Percentiles rank a stretch among this genome's conserved stretches.
Conservation (phyloP, 2,113 vertebrate genomes). For the Gyps fulvus region DNA sequence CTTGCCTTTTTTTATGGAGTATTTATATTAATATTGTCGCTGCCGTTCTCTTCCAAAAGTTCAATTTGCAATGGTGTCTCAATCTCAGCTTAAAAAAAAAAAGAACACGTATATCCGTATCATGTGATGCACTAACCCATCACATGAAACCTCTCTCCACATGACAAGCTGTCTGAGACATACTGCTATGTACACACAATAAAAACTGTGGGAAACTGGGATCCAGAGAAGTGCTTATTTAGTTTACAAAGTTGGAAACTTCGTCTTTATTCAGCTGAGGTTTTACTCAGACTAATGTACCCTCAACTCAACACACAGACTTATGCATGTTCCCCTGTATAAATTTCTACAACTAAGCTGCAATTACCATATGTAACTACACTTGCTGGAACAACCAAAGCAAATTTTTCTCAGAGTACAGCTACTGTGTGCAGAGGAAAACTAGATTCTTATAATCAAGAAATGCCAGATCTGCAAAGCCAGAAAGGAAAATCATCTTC, state of each 20-base stretch:
- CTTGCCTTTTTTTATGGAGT: neutral
- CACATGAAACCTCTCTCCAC: neutral
- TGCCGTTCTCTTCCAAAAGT: slow-evolving; percentile 48
- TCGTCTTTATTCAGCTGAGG: neutral
- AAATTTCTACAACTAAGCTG: neutral
- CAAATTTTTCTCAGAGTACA: neutral
- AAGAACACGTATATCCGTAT: neutral
- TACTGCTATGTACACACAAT: neutral
- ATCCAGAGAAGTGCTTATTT: neutral
- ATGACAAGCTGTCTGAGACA: slow-evolving; percentile 28
- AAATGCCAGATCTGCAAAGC: neutral
- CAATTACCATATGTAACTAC: neutral
- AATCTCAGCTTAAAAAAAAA: neutral
- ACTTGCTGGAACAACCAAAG: neutral
- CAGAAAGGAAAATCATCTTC: neutral
- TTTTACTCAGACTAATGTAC: neutral
- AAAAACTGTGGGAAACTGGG: slow-evolving; percentile 18
- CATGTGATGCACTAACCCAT: slow-evolving; percentile 8
- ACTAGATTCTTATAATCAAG: neutral
- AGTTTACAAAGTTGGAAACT: slow-evolving; percentile 2
- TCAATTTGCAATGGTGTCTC: slow-evolving; percentile 35
- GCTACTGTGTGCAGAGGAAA: neutral
- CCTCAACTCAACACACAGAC: neutral
- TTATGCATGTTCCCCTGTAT: neutral
- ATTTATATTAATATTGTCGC: slow-evolving; percentile 17